Evolutionary conservation across 2,797 vertebrate species (phyloP).

Genomic region (Paedocypris micromegethes): DNA sequence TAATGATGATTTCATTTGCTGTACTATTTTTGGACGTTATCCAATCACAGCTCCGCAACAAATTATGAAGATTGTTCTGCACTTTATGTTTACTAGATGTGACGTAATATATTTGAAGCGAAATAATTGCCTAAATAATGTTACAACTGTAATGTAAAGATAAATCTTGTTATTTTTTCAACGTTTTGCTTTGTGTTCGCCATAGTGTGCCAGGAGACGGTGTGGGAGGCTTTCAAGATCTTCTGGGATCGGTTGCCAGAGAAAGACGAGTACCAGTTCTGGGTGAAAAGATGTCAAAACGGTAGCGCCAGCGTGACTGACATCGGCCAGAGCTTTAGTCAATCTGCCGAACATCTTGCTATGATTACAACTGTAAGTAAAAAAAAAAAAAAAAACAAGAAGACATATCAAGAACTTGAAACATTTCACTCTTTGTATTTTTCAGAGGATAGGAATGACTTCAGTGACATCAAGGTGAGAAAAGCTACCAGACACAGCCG

Average conservation of each 20-base stretch:
- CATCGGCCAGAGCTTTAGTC: conserved; percentile 84
- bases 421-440: conserved; percentile 5
- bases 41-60: too few relatives aligned
- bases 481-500: not conserved
- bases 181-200: conserved; percentile 2
- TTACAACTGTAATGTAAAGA: too few relatives aligned
- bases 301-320: conserved; percentile 71
- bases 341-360: conserved; percentile 77
- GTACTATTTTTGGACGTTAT: too few relatives aligned
- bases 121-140: too few relatives aligned
- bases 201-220: conserved; percentile 91
- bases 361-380: conserved; percentile 76
- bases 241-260: conserved; percentile 91
- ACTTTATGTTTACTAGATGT: too few relatives aligned
- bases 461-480: conserved; percentile 34
- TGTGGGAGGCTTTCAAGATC: conserved; percentile 94
- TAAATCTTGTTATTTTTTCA: too few relatives aligned
- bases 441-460: conserved; percentile 31
- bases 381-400: not conserved
- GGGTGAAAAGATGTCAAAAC: conserved; percentile 80
- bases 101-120: too few relatives aligned
- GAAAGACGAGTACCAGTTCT: conserved; percentile 76
- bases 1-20: too few relatives aligned
- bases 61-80: too few relatives aligned
- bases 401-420: not conserved